Evolutionary conservation across 2,888 invertebrate genomes (phyloP), one percentile per base, ranked within the genome.

Genomic region (Chymomyza amoena): DNA sequence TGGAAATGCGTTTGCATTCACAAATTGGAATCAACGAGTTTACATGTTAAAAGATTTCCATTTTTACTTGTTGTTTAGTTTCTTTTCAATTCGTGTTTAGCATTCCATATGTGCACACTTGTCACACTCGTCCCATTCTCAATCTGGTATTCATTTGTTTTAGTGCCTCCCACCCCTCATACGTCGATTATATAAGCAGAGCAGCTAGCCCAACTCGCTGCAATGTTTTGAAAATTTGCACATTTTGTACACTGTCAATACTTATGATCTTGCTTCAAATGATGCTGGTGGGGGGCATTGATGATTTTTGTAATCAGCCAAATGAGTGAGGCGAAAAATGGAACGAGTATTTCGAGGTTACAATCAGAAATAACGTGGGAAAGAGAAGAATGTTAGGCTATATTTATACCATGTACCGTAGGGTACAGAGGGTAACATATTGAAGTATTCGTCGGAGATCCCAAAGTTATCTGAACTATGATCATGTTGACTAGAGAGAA

Each of bases 11-110:
- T 70, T 72, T 85, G 83, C 78, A 81, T 80, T 81, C 87, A 78
- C 81, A 86, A 84, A 84, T 84, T 87, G 82, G 87, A 84, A 84
- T 84, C 87, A 84, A 84, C 82, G 87, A 84, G 87, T 87, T 81
- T 83, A 82, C 81, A 85, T 73, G 81, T 84, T 81, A 84, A 79
- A 84, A 77, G 76, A 79, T 76, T 83, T 80, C 80, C 57, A 20
- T 18, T 13, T 64, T 64, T 20, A 10, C 54, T 28, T 64, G 69
- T 62, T 61, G 67, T 61, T 65, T 66, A 56, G 56, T 18, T 64
- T 79, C 65, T 51, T 63, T 67, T 61, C 25, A 2, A 25, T 25
- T 25, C 16, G 16, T 51, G 10, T 51, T 51, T 51, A 18, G 65
- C 20, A 67, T n/a, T n/a, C n/a, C n/a, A n/a, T 54, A 66, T 63